Conservation (phyloP, 2,797 vertebrate species). For the Enteromius trimaculatus region DNA sequence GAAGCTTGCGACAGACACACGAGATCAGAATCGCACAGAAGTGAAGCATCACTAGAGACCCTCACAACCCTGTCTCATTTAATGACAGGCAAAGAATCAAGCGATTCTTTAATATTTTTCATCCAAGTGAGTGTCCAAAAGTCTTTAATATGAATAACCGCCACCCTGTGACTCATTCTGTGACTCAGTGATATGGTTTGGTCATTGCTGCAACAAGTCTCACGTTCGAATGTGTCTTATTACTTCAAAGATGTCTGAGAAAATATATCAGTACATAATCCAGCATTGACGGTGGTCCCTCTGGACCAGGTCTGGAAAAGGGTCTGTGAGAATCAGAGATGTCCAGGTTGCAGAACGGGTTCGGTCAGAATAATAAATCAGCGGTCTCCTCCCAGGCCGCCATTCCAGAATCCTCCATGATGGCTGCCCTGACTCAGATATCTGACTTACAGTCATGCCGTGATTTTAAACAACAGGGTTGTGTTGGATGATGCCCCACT, state of each 20-base stretch:
- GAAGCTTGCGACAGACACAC: neutral
- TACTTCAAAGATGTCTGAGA: conserved; percentile 21
- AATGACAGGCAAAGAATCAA: neutral
- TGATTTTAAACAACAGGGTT: conserved; percentile 68
- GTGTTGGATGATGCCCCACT: conserved; percentile 53
- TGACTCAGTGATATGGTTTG: conserved; percentile 8
- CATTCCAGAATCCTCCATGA: conserved; percentile 65
- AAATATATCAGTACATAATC: conserved; percentile 29
- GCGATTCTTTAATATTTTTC: neutral
- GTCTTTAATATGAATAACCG: neutral
- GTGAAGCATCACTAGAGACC: neutral
- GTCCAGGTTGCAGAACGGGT: conserved; percentile 23
- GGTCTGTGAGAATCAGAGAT: conserved; percentile 38
- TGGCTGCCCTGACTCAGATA: conserved; percentile 70
- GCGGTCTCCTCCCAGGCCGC: conserved; percentile 36
- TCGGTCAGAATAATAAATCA: conserved; percentile 46
- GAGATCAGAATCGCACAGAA: neutral
- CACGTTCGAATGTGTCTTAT: neutral
- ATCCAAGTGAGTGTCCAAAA: neutral
- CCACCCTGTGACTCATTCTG: conserved; percentile 31
- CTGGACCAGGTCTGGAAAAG: conserved; percentile 35
- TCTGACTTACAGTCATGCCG: conserved; percentile 56
- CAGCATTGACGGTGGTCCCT: conserved; percentile 23
- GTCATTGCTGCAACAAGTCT: conserved; percentile 6
- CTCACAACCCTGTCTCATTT: neutral